phyloP scores from a whole-genome alignment of 2,113 vertebrate genomes.

The Paracanthobrama guichenoti region DNA sequence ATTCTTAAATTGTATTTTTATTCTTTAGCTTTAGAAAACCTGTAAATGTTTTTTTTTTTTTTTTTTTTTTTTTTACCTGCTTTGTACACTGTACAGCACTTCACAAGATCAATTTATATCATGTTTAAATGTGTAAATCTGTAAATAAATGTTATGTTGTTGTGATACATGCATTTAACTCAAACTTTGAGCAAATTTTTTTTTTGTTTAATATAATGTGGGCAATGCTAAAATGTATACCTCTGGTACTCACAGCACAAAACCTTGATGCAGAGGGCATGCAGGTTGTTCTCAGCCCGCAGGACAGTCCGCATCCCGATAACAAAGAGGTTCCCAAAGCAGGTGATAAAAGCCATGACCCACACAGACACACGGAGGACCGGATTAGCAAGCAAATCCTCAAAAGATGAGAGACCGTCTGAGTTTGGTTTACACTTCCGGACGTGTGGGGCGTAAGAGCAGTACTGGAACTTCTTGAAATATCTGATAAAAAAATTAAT shows the following conservation, averaged over 20 bases:
- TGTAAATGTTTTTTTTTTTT: too few relatives aligned
- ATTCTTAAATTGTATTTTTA: too few relatives aligned
- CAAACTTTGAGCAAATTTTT: not conserved
- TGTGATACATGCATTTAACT: too few relatives aligned
- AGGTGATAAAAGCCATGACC: conserved; percentile 85
- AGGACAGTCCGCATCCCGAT: conserved; percentile 85
- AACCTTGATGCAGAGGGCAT: conserved; percentile 84
- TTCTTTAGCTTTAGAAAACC: too few relatives aligned
- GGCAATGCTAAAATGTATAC: not conserved
- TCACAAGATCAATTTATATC: too few relatives aligned
- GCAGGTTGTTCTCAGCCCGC: conserved; percentile 81
- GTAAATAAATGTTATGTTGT: too few relatives aligned
- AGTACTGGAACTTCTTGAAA: conserved; percentile 85
- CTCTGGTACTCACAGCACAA: conserved; percentile 78
- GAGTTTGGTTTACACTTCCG: conserved; percentile 82
- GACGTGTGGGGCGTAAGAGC: conserved; percentile 81
- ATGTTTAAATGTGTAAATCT: too few relatives aligned
- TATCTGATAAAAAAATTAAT: conserved; percentile 69
- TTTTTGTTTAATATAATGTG: not conserved
- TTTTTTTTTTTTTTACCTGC: too few relatives aligned
- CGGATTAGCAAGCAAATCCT: conserved; percentile 82
- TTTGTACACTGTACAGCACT: too few relatives aligned
- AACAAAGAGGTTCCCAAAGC: conserved; percentile 85
- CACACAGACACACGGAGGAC: conserved; percentile 83
- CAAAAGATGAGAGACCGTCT: conserved; percentile 85